Evolutionary conservation across 2,113 vertebrate genomes (phyloP).

Genomic region (Petrocephalus zakoni): DNA sequence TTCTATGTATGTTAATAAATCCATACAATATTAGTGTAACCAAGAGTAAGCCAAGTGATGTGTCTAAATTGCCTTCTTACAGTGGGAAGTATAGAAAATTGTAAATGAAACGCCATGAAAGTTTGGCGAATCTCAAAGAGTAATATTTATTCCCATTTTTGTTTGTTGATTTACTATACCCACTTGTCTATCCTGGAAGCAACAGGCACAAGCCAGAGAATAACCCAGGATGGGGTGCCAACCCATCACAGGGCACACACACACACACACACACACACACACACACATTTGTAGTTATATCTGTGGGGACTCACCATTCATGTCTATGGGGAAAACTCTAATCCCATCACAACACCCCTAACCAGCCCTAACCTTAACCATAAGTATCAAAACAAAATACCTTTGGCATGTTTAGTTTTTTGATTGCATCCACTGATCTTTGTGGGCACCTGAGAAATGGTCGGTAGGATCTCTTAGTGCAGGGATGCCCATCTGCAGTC

Average conservation of each 20-base stretch:
- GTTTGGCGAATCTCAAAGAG: neutral
- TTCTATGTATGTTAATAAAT: neutral
- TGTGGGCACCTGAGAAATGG: neutral
- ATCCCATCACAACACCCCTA: neutral
- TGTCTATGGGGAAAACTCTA: neutral
- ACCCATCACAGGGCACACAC: neutral
- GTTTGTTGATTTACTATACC: neutral
- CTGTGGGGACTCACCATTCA: neutral
- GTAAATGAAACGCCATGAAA: neutral
- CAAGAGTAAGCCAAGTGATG: neutral
- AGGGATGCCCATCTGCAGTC: no score
- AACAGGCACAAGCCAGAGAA: neutral
- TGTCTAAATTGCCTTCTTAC: neutral
- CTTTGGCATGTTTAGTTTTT: no score
- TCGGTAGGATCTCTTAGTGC: neutral
- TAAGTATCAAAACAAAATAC: no score
- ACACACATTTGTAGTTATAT: neutral
- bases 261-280: neutral
- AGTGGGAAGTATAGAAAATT: neutral
- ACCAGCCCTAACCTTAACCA: neutral
- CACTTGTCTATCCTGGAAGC: neutral
- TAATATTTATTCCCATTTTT: neutral
- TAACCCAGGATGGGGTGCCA: neutral
- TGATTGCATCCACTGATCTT: no score
- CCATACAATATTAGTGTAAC: neutral